Percentiles rank a stretch among this genome's conserved stretches.
phyloP scores from a whole-genome alignment of 2,888 invertebrate genomes.

The Hesperia comma region DNA sequence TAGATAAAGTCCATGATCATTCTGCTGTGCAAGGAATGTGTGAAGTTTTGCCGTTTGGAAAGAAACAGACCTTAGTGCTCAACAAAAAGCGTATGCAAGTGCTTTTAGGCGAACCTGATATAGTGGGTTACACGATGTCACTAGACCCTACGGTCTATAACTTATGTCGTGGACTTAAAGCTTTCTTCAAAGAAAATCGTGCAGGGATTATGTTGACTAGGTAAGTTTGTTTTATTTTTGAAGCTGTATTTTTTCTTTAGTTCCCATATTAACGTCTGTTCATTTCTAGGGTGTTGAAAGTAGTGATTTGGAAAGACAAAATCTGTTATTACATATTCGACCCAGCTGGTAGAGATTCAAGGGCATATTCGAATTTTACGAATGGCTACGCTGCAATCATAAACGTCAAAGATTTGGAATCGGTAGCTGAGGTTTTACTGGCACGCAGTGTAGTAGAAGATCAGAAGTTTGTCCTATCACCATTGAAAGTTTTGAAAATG shows the following conservation, averaged over 20 bases:
- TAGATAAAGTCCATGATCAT: slow-evolving; percentile 77
- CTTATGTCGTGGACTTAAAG: slow-evolving; percentile 80
- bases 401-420: slow-evolving; percentile 78
- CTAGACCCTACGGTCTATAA: slow-evolving; percentile 75
- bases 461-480: slow-evolving; percentile 75
- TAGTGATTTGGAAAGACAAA: slow-evolving; percentile 84
- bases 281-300: slow-evolving; percentile 65
- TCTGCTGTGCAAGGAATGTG: slow-evolving; percentile 75
- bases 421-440: slow-evolving; percentile 78
- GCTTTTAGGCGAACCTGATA: slow-evolving; percentile 71
- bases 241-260: neutral
- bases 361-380: slow-evolving; percentile 75
- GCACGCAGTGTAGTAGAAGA: slow-evolving; percentile 76
- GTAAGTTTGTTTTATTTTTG: slow-evolving; percentile 47
- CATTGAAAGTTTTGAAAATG: slow-evolving; percentile 78
- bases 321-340: slow-evolving; percentile 86
- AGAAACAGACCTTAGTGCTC: slow-evolving; percentile 66
- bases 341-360: slow-evolving; percentile 82
- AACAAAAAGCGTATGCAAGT: slow-evolving; percentile 75
- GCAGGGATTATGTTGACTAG: slow-evolving; percentile 79
- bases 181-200: slow-evolving; percentile 81
- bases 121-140: slow-evolving; percentile 78
- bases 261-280: slow-evolving; percentile 12
- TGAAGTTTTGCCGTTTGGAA: slow-evolving; percentile 76
- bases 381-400: slow-evolving; percentile 83